Base-by-base conservation (phyloP, 2,888 invertebrate species). In the Pyrrhosoma nymphula region DNA sequence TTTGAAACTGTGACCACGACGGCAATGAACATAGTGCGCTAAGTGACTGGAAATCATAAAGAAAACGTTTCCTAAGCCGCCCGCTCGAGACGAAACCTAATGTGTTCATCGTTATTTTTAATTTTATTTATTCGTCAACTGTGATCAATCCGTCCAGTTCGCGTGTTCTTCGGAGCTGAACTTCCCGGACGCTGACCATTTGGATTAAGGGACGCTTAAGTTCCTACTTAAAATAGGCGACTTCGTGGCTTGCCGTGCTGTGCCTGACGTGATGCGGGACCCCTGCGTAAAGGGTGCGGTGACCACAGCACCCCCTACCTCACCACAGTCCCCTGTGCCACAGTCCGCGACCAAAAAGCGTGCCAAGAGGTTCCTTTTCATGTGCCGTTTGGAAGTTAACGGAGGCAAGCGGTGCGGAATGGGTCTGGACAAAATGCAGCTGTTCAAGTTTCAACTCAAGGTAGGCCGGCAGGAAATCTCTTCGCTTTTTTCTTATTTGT, bases 331-430 rank as follows among this genome's bases (percentile, higher is more conserved):
- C 35, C 93, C 63, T 39, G 47, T n/a, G 30, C 93, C 63, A 16
- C 69, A 63, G 69, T 69, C 93, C 30, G 26, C 93, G 0, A n/a
- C 75, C 16, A 93, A 93, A 93, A 93, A 69, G 69, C 93, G 93
- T 18, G 75, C 93, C 47, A 63, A 69, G 23, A 35, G 93, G 63
- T 93, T 93, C 69, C 69, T 93, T 63, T 55, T 93, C 69, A 93
- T 93, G 93, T 93, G 93, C 69, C 93, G 93, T n/a, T 47, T 93
- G 93, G 93, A 93, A 75, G 93, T 93, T 39, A 93, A 93, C 93
- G 69, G 93, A 69, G 93, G 93, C 26, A 93, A 93, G 93, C 93
- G 93, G 75, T 69, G 69, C 93, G 93, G 69, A 93, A 93, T 93
- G 93, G 93, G 93, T 26, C 93, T 93, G 55, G 93, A 69, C 93